Conservation (phyloP, 2,888 invertebrate genomes). For the Dasypogon diadema region DNA sequence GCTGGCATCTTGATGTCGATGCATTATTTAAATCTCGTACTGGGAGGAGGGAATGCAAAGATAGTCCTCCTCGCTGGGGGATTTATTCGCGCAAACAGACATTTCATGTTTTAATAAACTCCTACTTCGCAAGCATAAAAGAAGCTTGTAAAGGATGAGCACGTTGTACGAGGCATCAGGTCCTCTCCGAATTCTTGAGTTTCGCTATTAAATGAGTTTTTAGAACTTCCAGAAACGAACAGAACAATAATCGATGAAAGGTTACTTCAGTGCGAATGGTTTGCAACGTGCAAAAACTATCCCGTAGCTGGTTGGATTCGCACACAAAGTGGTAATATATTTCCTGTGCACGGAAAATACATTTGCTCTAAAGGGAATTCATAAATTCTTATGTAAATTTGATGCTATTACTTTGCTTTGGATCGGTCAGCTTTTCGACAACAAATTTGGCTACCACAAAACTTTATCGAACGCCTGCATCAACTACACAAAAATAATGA, state of each 20-base stretch:
- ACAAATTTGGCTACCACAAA: no score
- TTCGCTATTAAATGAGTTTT: constrained; percentile 33
- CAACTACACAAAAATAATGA: constrained; percentile 13
- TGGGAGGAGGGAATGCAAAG: constrained; percentile 20
- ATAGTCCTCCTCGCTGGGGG: background rate
- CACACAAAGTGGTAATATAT: no score
- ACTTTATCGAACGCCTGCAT: constrained; percentile 9
- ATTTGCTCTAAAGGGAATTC: no score
- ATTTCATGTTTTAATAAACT: constrained; percentile 48
- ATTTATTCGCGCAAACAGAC: constrained; percentile 44
- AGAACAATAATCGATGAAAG: constrained; percentile 17
- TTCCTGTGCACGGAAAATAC: no score
- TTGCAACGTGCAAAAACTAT: no score
- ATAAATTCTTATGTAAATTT: no score
- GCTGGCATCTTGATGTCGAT: constrained; percentile 23
- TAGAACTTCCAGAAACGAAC: constrained; percentile 6
- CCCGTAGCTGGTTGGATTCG: no score
- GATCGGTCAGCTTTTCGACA: background rate
- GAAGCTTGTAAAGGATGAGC: constrained; percentile 6
- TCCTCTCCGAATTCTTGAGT: constrained; percentile 7
- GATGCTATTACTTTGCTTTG: background rate
- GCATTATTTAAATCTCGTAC: constrained; percentile 41
- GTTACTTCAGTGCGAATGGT: no score
- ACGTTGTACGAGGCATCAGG: background rate
- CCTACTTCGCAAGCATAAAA: constrained; percentile 19